Conservation (phyloP, 2,888 invertebrate genomes). For the Actias luna region DNA sequence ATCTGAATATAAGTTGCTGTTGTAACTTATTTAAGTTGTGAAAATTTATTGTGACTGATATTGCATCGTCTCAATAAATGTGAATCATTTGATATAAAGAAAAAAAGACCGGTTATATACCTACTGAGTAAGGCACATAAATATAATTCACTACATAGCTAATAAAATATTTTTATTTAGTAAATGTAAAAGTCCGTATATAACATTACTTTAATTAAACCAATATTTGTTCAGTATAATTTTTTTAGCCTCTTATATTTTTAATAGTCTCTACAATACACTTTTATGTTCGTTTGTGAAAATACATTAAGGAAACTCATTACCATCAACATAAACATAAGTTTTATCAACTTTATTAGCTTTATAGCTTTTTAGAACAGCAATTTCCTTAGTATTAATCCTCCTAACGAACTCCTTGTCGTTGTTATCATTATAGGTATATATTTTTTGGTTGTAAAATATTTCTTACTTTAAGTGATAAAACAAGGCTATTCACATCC, state of each 20-base stretch:
- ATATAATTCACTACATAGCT: too few relatives aligned
- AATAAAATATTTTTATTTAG: background rate
- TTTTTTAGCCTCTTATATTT: slow-evolving; percentile 10
- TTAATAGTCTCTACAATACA: slow-evolving; percentile 11
- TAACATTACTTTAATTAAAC: background rate
- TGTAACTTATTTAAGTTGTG: too few relatives aligned
- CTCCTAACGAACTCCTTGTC: background rate
- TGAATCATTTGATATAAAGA: too few relatives aligned
- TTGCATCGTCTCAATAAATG: too few relatives aligned
- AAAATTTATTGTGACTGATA: too few relatives aligned
- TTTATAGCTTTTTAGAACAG: slow-evolving; percentile 6
- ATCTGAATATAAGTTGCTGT: too few relatives aligned
- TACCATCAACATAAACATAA: slow-evolving; percentile 4
- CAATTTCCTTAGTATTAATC: slow-evolving; percentile 2
- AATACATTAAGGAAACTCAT: slow-evolving; percentile 9
- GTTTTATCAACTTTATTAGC: slow-evolving; percentile 7
- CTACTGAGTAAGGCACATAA: background rate
- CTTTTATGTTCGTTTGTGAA: slow-evolving; percentile 5
- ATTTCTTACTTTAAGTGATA: background rate
- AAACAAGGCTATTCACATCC: background rate
- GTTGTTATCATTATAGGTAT: background rate
- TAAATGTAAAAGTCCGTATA: background rate
- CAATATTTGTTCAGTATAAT: background rate
- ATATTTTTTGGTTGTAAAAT: background rate
- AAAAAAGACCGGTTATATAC: too few relatives aligned